Evolutionary conservation across 1,140 invertebrate species (phyloP), one percentile per base, ranked within the genome.

Genomic region (Lucilia sericata): DNA sequence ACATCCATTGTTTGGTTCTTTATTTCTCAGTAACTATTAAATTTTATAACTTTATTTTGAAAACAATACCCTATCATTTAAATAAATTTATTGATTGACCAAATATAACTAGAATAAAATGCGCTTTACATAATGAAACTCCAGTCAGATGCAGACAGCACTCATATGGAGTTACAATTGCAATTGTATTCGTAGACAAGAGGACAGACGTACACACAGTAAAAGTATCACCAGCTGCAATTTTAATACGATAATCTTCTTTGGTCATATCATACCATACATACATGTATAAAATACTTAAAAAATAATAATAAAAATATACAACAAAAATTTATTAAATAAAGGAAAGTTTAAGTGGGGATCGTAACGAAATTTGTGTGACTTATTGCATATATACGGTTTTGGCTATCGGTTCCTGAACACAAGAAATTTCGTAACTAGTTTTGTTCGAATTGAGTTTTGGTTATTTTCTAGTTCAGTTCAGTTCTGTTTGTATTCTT

Each of bases 61-160:
- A 70, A 70, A 70, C 21, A 70, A 70, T 70, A 70, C 65, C 19
- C n/a, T 19, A 70, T n/a, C 19, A 21, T 70, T 70, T n/a, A 80
- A 80, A 80, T 78, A 78, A 80, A 80, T 80, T 80, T 80, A 80
- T 80, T 80, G 76, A 51, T 80, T 80, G 42, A 70, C 65, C 19
- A 70, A 42, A 21, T 21, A 70, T 70, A 25, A 19, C 9, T 70
- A 12, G 65, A 21, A 70, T 70, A 78, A 14, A 78, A 12, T 25
- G 74, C 76, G 51, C 76, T 80, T 25, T 80, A 51, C 76, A 80
- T 80, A 76, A 76, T 76, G 76, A 49, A 80, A 80, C 17, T 51
- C 76, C 76, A 51, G 25, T n/a, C 74, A 76, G 10, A 30, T 80
- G 9, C 75, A 42, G 70, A 80, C 8, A 80, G 17, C 42, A 80